Conservation (phyloP, 2,888 invertebrate genomes). For the Rhagium mordax region DNA sequence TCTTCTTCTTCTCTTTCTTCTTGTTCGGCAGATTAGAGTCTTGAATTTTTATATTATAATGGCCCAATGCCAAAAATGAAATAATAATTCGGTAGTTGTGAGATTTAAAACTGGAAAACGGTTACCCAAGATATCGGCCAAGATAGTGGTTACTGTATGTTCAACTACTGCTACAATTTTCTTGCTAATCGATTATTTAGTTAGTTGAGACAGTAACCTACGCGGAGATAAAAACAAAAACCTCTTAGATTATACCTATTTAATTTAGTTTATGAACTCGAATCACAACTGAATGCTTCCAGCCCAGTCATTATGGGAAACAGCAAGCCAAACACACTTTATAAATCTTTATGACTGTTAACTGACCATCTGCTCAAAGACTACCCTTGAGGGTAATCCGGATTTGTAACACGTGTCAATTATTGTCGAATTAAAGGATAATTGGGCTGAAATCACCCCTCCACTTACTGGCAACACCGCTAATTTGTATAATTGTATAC, state of each 20-base stretch:
- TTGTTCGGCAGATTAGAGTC: too few relatives aligned
- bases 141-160: too few relatives aligned
- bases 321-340: background rate
- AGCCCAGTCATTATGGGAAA: background rate
- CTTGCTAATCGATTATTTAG: too few relatives aligned
- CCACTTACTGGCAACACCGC: conserved; percentile 38
- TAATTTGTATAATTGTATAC: conserved; percentile 42
- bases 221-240: too few relatives aligned
- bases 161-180: too few relatives aligned
- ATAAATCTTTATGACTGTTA: conserved; percentile 8
- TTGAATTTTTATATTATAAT: too few relatives aligned
- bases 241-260: background rate
- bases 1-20: too few relatives aligned
- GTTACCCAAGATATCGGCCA: too few relatives aligned
- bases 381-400: conserved; percentile 22
- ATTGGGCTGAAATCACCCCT: conserved; percentile 41
- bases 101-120: too few relatives aligned
- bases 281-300: background rate
- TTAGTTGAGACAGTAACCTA: too few relatives aligned
- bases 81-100: too few relatives aligned
- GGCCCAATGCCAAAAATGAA: too few relatives aligned
- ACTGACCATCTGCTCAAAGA: conserved; percentile 38
- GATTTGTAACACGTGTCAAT: conserved; percentile 42
- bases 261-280: background rate
- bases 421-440: conserved; percentile 39